A percentile compares a stretch with the other conserved stretches of the same genome.
phyloP scores from a whole-genome alignment of 2,888 invertebrate genomes.

The Stenodera caucasica region DNA sequence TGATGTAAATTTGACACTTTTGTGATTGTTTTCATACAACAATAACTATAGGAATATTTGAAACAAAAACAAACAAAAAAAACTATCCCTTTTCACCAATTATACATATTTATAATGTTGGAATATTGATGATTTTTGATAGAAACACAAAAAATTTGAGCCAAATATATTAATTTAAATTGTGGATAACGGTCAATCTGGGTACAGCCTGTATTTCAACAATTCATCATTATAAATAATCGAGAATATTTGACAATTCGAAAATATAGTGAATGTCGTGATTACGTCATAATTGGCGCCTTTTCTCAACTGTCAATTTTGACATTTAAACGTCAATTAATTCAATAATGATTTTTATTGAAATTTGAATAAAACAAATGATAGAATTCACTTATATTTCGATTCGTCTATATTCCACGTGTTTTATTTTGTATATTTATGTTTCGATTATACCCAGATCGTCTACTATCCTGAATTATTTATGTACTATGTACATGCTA shows the following conservation, averaged over 20 bases:
- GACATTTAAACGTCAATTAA: slow-evolving; percentile 4
- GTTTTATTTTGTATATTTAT: too few relatives aligned
- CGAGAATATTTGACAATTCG: too few relatives aligned
- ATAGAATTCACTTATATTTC: too few relatives aligned
- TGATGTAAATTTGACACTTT: slow-evolving; percentile 42
- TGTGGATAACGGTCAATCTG: too few relatives aligned
- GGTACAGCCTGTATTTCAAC: too few relatives aligned
- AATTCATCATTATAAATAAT: too few relatives aligned
- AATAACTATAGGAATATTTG: neutral
- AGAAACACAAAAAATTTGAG: too few relatives aligned
- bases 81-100: slow-evolving; percentile 27
- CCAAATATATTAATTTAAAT: too few relatives aligned
- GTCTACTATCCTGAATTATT: slow-evolving; percentile 33
- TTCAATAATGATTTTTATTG: slow-evolving; percentile 18
- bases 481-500: slow-evolving; percentile 54
- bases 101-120: slow-evolving; percentile 21
- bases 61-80: slow-evolving; percentile 17
- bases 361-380: slow-evolving; percentile 21
- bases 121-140: slow-evolving; percentile 24
- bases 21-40: slow-evolving; percentile 45
- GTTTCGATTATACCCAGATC: slow-evolving; percentile 19
- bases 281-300: too few relatives aligned
- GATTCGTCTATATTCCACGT: too few relatives aligned
- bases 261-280: too few relatives aligned
- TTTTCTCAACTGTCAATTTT: slow-evolving; percentile 16